Evolutionary conservation across 1,140 invertebrate species (phyloP).

Genomic region (Musca domestica): DNA sequence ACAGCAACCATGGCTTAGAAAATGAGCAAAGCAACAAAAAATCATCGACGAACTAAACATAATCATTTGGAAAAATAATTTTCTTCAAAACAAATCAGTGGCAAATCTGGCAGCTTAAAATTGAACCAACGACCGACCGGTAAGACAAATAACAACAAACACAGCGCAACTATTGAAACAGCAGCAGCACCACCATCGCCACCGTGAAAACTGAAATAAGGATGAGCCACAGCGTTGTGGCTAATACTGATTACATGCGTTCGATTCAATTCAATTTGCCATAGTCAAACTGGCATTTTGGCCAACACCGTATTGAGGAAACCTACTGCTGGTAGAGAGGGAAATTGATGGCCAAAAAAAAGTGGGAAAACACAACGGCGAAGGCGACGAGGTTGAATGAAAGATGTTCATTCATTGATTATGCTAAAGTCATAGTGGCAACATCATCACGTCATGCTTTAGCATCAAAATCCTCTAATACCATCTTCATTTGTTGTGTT

Average conservation of each 20-base stretch:
- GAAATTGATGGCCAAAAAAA: neutral
- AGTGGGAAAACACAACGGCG: too few species aligned
- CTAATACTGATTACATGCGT: conserved; percentile 16
- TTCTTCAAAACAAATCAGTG: conserved; percentile 7
- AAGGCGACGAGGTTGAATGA: neutral
- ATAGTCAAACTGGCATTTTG: neutral
- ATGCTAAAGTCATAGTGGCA: conserved; percentile 19
- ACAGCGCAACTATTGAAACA: too few species aligned
- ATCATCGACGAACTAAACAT: neutral
- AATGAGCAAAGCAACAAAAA: too few species aligned
- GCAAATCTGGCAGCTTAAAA: conserved; percentile 19
- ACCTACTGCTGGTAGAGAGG: neutral
- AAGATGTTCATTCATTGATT: conserved; percentile 13
- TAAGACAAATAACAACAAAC: neutral
- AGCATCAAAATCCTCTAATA: conserved; percentile 2
- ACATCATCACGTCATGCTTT: conserved; percentile 16
- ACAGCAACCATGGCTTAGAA: too few species aligned
- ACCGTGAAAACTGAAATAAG: neutral
- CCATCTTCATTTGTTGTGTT: neutral
- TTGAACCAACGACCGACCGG: neutral
- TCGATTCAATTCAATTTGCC: conserved; percentile 6
- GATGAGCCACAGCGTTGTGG: neutral
- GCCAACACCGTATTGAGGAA: too few species aligned
- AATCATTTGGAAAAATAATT: conserved; percentile 19
- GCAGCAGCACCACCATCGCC: neutral